Evolutionary conservation across 2,113 vertebrate species (phyloP), one percentile per base, ranked within the genome.

Genomic region (Bubo scandiacus): DNA sequence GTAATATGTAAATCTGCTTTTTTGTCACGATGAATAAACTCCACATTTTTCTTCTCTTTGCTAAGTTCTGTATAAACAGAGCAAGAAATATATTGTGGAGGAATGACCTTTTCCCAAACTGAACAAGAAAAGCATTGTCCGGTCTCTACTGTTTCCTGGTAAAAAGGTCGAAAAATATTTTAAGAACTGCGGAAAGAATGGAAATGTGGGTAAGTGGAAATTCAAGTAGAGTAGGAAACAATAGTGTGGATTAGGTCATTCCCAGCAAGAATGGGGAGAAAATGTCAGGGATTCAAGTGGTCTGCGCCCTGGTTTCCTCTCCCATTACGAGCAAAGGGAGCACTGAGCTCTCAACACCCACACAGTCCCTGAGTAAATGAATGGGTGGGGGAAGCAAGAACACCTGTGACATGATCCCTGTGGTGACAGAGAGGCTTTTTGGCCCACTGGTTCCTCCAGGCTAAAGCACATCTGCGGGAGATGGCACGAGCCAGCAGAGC

Each of bases 181-280:
- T 91, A 89, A 75, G 89, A 84, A 68, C 89, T 5, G 8, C 0
- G 2, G 77, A 71, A 91, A 95, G 96, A 96, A 91, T 91, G 81
- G 93, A 95, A 89, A 84, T 36, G 78, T 68, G 78, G 83, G 42
- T 52, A 30, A 94, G 43, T 87, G 93, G 94, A 86, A 94, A 96
- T 81, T 67, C 65, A 59, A 96, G 65, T 72, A 73, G 65, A 81
- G 65, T 22, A 86, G 89, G 93, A 95, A 96, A 97, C 94, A 96
- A 91, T 92, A 87, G 86, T 5, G 8, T 0, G 10, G 87, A 91
- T 96, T 87, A 96, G 65, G 57, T 97, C 89, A 96, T 89, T 85
- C 87, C 57, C 86, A 79, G 68, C 17, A 62, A 92, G 52, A 94
- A 43, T 5, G 1, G 68, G 43, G 68, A 84, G 83, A 85, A 81